Evolutionary conservation across 2,113 vertebrate genomes (phyloP), one percentile per base, ranked within the genome.

Genomic region (Megaceryle maxima): DNA sequence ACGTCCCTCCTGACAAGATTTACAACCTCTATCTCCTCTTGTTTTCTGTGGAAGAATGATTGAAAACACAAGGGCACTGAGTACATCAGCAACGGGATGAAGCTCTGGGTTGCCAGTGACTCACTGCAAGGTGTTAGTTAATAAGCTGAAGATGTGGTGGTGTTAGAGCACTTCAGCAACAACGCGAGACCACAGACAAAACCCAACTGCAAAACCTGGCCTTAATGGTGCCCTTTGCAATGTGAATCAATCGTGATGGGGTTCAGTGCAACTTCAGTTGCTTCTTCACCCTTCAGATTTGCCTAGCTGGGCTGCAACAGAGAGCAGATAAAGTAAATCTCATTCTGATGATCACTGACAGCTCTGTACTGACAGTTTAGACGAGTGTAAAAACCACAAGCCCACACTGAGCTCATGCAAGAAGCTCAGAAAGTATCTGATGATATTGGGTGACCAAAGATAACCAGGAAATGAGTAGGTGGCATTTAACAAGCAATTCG

Each of bases 381-480:
- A 35, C 1, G 4, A 67, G 10, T 10, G 21, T 15, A 59, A 60
- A 90, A 96, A 53, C 89, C 94, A 96, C 94, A 44, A 63, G 46
- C 39, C 35, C 43, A 60, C 11, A 13, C 18, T 16, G 39, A 78
- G 56, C 73, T 63, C 50, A 16, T 5, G 57, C 39, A 9, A 0
- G 3, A 39, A 16, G 59, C 59, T 88, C 9, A 1, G 50, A 41
- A 67, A 90, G 59, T 5, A 53, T 70, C 80, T 82, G 60, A 81
- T 39, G 29, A 13, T 13, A 53, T 4, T 12, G 26, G 43, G 39
- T 82, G 91, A 79, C 91, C 96, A 92, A 53, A 94, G 91, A 56
- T 10, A 92, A 56, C 66, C 39, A 76, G 83, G 93, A 97, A 95
- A 91, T 11, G 53, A 67, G 91, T 51, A 84, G 86, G 86, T 75